Evolutionary conservation across 2,888 invertebrate genomes (phyloP), one percentile per base, ranked within the genome.

Genomic region (Baccha elongata): DNA sequence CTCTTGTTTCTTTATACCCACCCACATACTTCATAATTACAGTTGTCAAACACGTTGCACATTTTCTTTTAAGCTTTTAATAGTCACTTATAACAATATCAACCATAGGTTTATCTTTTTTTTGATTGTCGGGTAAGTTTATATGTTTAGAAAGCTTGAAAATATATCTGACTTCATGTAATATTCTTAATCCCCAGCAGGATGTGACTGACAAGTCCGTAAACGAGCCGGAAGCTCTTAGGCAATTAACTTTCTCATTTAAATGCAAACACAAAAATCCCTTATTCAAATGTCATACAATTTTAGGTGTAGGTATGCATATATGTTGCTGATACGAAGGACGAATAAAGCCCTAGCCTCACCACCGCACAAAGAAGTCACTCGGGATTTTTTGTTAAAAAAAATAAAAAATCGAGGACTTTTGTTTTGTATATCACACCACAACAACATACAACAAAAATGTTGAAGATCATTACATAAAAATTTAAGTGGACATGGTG

Each of bases 251-350:
- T 83, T 83, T 83, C 37, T 62, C 72, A 83, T 78, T 83, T 83
- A 83, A 78, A 78, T 83, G 72, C 72, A 78, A 78, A 83, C 83
- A 76, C 72, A 81, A 81, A 83, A 83, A 78, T 76, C 55, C 55
- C 72, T 78, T 68, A 72, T 78, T 72, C 62, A 76, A 50, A 60
- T 72, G 68, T 44, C 67, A 44, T 52, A 76, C 42, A 32, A 53
- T 11, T 35, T 44, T 19, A 26, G 15, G 40, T 26, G 19, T 19
- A 52, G 15, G 29, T 53, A 19, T 37, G 44, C 68, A 29, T 76
- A 55, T 55, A 37, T 1, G 8, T 46, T 42, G 42, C 19, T 19
- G 17, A 44, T n/a, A 21, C 17, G 37, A 55, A 5, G 55, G 17
- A 32, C 21, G n/a, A 23, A 50, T 4, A 42, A 19, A 35, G 13